Base-by-base conservation (phyloP, 1,140 invertebrate species). In the Leptestheria dahalacensis region DNA sequence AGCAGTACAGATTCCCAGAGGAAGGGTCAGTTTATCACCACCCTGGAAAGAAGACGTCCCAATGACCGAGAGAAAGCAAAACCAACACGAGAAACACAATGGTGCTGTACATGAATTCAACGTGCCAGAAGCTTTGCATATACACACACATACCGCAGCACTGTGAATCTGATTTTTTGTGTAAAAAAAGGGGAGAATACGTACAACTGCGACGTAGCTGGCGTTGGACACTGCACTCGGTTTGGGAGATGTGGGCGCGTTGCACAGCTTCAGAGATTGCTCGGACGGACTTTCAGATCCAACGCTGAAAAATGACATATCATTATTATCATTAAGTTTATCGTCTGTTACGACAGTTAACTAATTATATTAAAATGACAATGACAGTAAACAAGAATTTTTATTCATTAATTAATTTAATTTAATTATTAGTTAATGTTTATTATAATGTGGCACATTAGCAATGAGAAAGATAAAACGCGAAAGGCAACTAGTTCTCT, bases 11-110 rank as follows among this genome's bases (percentile, higher is more conserved):
- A 50, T 54, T 21, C 60, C 61, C 47, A 83, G 77, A 61, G 80
- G 76, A 53, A 85, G 71, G 48, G 83, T 86, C 68, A 85, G 68
- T 71, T 85, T 85, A 70, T 85, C 83, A 64, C 83, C 84, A 64
- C 84, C 84, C 83, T 81, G 68, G 57, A 63, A 60, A 48, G 46
- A 28, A 59, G 28, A 54, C 20, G 26, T 55, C 48, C 12, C 60
- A 57, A 57, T 25, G n/a, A n/a, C n/a, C n/a, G n/a, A 53, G 48
- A 49, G 48, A 61, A 63, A 64, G 18, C 59, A 57, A 55, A 64
- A 57, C 47, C 28, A 29, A 52, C 59, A 65, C n/a, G 52, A 48
- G 57, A 63, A 55, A 57, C 48, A 53, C 23, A 51, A 20, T 26
- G 53, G 48, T 52, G 20, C 21, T 10, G 9, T 15, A 59, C 10